Base-by-base conservation (phyloP, 2,113 vertebrate species). In the Muscicapa adusta region DNA sequence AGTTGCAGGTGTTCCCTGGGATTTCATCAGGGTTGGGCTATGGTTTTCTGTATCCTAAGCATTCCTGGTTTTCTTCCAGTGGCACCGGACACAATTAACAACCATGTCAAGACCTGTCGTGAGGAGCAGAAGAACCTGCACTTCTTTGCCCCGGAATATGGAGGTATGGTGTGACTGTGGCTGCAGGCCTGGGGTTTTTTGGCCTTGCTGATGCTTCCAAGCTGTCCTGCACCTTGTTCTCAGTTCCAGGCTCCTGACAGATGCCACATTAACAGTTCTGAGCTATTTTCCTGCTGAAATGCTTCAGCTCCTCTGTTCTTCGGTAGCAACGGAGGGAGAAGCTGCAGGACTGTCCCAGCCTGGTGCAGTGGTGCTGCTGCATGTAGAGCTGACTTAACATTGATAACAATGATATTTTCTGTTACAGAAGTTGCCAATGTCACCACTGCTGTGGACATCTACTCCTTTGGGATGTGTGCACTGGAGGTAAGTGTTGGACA, bases 51-150 rank as follows among this genome's bases (percentile, higher is more conserved):
- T 20, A 28, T 70, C 43, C 86, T 90, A 4, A 97, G 10, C 22
- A 20, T 42, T 77, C 16, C 2, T 89, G 54, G 58, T 83, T 97
- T 91, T 97, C 60, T 95, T 92, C 70, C 74, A 99, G 99, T 99
- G 97, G 99, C 99, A 63, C 99, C 99, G 1, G 99, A 99, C 97
- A 99, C 99, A 15, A 99, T 99, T 95, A 99, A 99, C 96, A 99
- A 99, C 96, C 99, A 99, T 0, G 99, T 99, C 96, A 99, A 99
- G 98, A 99, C 99, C 10, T 99, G 99, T 93, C 98, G 99, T 33
- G 99, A 99, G 96, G 99, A 99, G 89, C 99, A 99, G 98, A 99
- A 99, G 98, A 99, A 99, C 96, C 98, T 99, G 97, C 99, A 99
- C 96, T 99, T 99, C 97, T 99, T 99, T 97, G 99, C 99, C 96